Evolutionary conservation across 2,797 vertebrate genomes (phyloP), one percentile per base, ranked within the genome.

Genomic region (Spatula clypeata): DNA sequence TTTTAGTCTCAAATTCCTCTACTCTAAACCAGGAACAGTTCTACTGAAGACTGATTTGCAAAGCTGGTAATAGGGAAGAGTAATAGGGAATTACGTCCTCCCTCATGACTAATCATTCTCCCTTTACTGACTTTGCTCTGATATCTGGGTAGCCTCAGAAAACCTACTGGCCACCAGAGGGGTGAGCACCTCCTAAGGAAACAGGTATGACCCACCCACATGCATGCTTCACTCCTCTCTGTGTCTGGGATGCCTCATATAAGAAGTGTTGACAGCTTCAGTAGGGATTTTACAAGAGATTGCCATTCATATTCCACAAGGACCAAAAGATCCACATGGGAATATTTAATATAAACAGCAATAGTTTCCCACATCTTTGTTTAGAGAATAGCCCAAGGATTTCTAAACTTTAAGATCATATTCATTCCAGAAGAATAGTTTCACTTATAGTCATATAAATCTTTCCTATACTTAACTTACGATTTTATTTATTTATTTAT

Each of bases 361-460:
- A 98, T 97, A 98, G 98, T 98, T 98, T 98, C 98, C 98, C 98
- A 98, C 98, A 98, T 98, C 98, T 98, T 98, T 98, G 98, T 98
- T 98, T 98, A 98, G 98, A 98, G 97, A 98, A 98, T 96, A 98
- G 97, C 85, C 95, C 93, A 96, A 98, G 96, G 98, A 98, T 98
- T 98, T 98, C 98, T 98, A 98, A 98, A 98, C 98, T 98, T 97
- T 92, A 97, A 97, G 97, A 97, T 97, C 94, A 95, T 97, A 97
- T 97, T 98, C 97, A 97, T 98, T 98, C 97, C 98, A 98, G 97
- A 98, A 97, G 96, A 98, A 97, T 96, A 96, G 95, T 97, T 98
- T 98, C 97, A 94, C 95, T 98, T 97, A 98, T 81, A 96, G 96
- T 70, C 60, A 16, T 97, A 98, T 98, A 98, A 98, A 98, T 98